Evolutionary conservation across 2,113 vertebrate genomes (phyloP), one percentile per base, ranked within the genome.

Genomic region (Neolamprologus brichardi): DNA sequence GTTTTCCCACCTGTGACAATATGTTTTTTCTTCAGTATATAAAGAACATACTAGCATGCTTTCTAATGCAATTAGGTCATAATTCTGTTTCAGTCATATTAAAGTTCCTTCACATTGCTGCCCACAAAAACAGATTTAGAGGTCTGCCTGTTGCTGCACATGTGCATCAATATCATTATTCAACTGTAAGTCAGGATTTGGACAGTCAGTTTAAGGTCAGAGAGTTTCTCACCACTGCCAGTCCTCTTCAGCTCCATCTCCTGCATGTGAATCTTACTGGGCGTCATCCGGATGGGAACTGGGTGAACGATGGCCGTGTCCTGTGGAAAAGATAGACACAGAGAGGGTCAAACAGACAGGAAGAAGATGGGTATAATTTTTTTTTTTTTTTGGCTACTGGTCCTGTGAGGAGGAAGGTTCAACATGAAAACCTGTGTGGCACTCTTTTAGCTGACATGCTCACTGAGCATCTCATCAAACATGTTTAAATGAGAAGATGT

Each of bases 201-300:
- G 18, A 60, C 18, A 23, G 39, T 77, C 20, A 9, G 41, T 10
- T 10, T 10, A 25, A 79, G 6, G 28, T 13, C 49, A 30, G 32
- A 85, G 23, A 7, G 30, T 5, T 18, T 85, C 94, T 96, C 96
- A 99, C 98, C 98, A 39, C 97, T 99, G 97, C 97, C 97, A 34
- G 97, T 97, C 93, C 99, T 98, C 95, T 99, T 99, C 85, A 99
- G 97, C 89, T 99, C 98, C 99, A 99, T 99, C 95, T 99, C 99
- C 96, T 99, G 99, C 98, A 99, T 98, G 93, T 99, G 99, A 91
- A 99, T 99, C 97, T 99, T 99, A 96, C 99, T 99, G 89, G 99
- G 99, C 17, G 99, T 99, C 99, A 99, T 99, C 84, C 98, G 97
- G 90, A 99, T 99, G 86, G 99, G 98, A 88, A 99, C 99, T 8